Percentiles rank a stretch among this genome's conserved stretches.
Conservation (phyloP, 2,888 invertebrate genomes). For the Holacanthella duospinosa region DNA sequence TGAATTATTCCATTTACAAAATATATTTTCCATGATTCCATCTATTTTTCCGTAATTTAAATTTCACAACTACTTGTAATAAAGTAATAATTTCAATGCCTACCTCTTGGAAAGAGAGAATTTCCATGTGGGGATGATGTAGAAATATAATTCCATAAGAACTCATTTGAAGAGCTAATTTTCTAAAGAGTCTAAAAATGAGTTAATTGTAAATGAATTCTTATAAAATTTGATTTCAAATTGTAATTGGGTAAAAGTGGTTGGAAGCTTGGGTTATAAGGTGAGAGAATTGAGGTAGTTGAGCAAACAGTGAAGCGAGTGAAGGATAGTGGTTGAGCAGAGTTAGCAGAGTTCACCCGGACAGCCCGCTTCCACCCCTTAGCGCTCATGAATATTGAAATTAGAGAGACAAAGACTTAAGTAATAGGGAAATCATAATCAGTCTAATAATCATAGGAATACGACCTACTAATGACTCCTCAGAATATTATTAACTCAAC, state of each 20-base stretch:
- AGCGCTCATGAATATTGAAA: conserved; percentile 1
- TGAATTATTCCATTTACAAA: neutral
- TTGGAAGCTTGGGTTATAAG: neutral
- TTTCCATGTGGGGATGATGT: neutral
- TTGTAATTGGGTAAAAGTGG: neutral
- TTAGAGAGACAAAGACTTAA: neutral
- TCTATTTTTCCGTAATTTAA: too few species aligned
- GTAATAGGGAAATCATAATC: conserved; percentile 2
- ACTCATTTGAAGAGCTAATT: neutral
- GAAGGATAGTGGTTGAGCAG: neutral
- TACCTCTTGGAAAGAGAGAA: neutral
- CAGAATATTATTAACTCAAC: neutral
- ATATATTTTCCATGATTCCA: neutral
- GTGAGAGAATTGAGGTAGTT: neutral
- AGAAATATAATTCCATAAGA: neutral
- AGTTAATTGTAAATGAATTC: neutral
- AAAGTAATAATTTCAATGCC: too few species aligned
- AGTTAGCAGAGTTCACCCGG: neutral
- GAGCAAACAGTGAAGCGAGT: neutral
- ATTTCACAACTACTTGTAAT: neutral
- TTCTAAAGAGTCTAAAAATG: too few species aligned
- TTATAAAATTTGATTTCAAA: neutral
- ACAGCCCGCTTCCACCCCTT: neutral
- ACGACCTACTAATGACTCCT: conserved; percentile 1
- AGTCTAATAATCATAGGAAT: conserved; percentile 3